Conservation (phyloP, 2,113 vertebrate genomes). For the Mobula birostris region DNA sequence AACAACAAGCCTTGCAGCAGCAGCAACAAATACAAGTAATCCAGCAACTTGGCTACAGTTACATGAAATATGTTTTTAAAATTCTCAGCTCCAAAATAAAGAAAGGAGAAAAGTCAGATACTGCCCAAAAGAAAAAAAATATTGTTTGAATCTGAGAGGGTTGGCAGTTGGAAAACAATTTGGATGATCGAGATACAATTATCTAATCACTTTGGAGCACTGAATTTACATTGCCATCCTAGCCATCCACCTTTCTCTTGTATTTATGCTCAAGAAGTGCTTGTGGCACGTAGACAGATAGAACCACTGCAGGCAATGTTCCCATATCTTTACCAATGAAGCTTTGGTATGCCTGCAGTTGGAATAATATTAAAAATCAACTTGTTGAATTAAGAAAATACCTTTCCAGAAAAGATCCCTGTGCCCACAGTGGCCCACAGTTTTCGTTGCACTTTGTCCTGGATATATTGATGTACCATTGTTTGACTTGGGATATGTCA, state of each 20-base stretch:
- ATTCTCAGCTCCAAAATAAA: slow-evolving; percentile 55
- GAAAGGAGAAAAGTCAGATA: slow-evolving; percentile 27
- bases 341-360: slow-evolving; percentile 15
- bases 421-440: background rate
- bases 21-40: slow-evolving; percentile 98
- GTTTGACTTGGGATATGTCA: background rate
- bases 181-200: background rate
- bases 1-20: slow-evolving; percentile 61
- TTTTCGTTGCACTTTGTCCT: slow-evolving; percentile 14
- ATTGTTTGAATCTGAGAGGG: slow-evolving; percentile 14
- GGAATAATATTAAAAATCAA: background rate
- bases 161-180: slow-evolving; percentile 8
- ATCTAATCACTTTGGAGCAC: slow-evolving; percentile 51
- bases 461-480: background rate
- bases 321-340: background rate
- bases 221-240: slow-evolving; percentile 51
- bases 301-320: slow-evolving; percentile 25
- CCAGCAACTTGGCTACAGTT: slow-evolving; percentile 76
- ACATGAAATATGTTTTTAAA: slow-evolving; percentile 44
- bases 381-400: background rate
- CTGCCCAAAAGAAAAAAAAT: background rate
- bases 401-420: background rate
- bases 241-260: slow-evolving; percentile 45
- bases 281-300: slow-evolving; percentile 53
- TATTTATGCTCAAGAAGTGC: slow-evolving; percentile 53